These are phyloP conservation scores for Bombus polaris DNA, from an alignment of 1,140 invertebrate species.

Conservation along the genomic window DNA sequence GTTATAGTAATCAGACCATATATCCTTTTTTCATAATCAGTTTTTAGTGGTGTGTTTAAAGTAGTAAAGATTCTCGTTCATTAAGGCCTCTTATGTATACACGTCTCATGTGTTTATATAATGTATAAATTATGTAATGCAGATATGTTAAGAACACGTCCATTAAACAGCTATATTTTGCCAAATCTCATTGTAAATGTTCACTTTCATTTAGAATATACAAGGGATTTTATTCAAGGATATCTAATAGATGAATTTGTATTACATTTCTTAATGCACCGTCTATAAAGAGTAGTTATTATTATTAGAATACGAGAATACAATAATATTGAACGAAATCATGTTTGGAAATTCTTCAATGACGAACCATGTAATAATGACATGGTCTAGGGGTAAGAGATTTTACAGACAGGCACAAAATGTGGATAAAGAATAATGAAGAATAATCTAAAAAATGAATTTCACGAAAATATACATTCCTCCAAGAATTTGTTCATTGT, in stretches of 20 bases:
- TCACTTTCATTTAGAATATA: constrained; percentile 16
- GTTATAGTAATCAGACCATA: neutral
- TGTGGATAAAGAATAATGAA: neutral
- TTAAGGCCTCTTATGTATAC: neutral
- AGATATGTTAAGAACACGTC: neutral
- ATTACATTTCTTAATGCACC: neutral
- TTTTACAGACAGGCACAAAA: neutral
- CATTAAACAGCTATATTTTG: neutral
- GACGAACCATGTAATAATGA: too few species aligned
- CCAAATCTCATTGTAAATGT: neutral
- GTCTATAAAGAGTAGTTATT: neutral
- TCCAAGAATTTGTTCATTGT: too few species aligned
- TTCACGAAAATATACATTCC: neutral
- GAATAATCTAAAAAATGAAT: neutral
- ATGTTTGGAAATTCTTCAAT: neutral
- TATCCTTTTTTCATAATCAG: neutral
- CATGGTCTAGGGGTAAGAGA: neutral
- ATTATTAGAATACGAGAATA: neutral
- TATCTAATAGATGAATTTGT: constrained; percentile 7
- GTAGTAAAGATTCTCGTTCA: neutral
- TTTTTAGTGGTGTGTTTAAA: neutral
- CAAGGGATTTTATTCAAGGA: neutral
- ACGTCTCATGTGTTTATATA: neutral
- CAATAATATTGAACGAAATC: neutral
- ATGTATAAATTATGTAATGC: neutral